Evolutionary conservation across 2,888 invertebrate species (phyloP), one percentile per base, ranked within the genome.

Genomic region (Nymphalis c-album): DNA sequence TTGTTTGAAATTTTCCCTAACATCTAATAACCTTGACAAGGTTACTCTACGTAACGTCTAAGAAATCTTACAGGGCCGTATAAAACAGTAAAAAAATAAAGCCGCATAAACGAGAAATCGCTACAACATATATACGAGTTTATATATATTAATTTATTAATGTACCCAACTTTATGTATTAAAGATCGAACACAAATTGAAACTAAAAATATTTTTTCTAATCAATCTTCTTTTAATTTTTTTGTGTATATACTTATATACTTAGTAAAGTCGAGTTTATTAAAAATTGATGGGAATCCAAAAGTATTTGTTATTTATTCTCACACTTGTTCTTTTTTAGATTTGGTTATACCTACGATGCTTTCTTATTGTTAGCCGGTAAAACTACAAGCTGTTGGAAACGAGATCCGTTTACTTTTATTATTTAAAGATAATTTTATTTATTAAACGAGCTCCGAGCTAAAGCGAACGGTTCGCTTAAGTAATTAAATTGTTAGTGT

Each of bases 371-470:
- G 53, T 17, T 53, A 26, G 22, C 22, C 17, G 16, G 6, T 7
- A 55, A 60, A 46, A 65, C n/a, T 53, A 64, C 58, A 59, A 55
- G 53, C 63, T 67, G 60, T 53, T 53, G 51, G 58, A 58, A 67
- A 64, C 40, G 60, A 63, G 59, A 50, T 18, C 61, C 50, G 60
- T 70, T 67, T 55, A 70, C 59, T 60, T 70, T 70, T 65, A 78
- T 77, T 76, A 76, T 75, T 71, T 72, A 73, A 72, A 72, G 73
- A 75, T 73, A 78, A 77, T 72, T 77, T 71, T 75, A 79, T 77
- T 79, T 77, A 77, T 77, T 78, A 75, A 73, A 75, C 75, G 70
- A 73, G 73, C 73, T 40, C 69, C 68, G 45, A 55, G 59, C 62
- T 64, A 48, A 47, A 62, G 51, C 60, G 57, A 69, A 61, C 53